Base-by-base conservation (phyloP, 2,888 invertebrate genomes). In the Cheilosia vernalis region DNA sequence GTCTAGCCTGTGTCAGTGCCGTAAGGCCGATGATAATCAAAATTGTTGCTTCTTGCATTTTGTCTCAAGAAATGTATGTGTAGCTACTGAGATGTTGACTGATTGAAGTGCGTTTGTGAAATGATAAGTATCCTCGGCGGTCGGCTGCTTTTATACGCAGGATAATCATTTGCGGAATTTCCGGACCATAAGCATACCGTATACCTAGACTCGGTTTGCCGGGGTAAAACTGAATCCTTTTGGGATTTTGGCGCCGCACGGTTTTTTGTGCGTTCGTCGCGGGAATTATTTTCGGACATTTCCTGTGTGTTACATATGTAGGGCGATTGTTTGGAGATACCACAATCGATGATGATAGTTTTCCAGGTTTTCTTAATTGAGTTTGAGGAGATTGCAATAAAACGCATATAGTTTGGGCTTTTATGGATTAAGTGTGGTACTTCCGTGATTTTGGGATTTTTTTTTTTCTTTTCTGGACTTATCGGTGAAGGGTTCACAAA, bases 341-440 rank as follows among this genome's bases (percentile, higher is more conserved):
- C 84, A 76, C 80, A 76, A 80, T 66, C 84, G 70, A 80, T 84
- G 70, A 84, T 84, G 56, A 80, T 64, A 74, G 21, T 47, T 83
- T 30, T 33, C 82, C 72, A 53, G 47, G 70, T 67, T 74, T 49
- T 42, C 44, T 21, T 76, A 58, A 67, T 55, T 64, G 42, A 21
- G 42, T 37, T 13, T 60, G 51, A 70, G 70, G 81, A 77, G 77
- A 82, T 82, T 76, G 74, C 10, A 24, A 27, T n/a, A 33, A 53
- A 73, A 44, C n/a, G 49, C 10, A 13, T 4, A 51, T 51, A 15
- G 17, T 13, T 10, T 56, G 58, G 66, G 24, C 4, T 47, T 77
- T 61, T 33, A n/a, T 17, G 10, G 27, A 21, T 17, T 61, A 17
- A 9, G 44, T 51, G 13, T 51, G 51, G 51, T 27, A n/a, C n/a